Conservation (phyloP, 2,888 invertebrate genomes). For the Syrphus vitripennis region DNA sequence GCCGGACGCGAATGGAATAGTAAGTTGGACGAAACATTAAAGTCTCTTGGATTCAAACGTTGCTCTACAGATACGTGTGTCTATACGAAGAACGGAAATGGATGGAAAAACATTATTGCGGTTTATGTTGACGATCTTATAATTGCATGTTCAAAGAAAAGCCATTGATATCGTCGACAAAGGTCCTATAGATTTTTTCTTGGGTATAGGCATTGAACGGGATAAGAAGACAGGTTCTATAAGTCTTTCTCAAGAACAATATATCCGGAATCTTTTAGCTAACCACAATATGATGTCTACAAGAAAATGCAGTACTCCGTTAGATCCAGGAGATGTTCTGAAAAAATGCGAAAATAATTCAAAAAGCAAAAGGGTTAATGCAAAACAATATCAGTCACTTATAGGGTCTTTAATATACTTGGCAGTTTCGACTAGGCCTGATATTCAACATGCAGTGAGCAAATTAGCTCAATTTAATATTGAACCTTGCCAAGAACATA, state of each 20-base stretch:
- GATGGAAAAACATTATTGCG: not conserved
- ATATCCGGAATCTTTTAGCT: not conserved
- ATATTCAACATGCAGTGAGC: no score
- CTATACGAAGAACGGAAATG: not conserved
- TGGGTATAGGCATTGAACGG: not conserved
- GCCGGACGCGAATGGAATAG: no score
- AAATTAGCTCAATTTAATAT: no score
- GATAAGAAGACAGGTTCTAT: not conserved
- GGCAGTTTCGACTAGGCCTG: no score
- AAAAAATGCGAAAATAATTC: not conserved
- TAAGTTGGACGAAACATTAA: no score
- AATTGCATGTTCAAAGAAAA: no score
- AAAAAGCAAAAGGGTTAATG: not conserved
- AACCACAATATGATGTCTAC: conserved; percentile 19
- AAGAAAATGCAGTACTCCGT: conserved; percentile 18
- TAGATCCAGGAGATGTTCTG: conserved; percentile 1
- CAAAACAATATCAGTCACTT: no score
- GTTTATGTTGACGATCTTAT: not conserved
- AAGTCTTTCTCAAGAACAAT: no score
- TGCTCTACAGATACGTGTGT: not conserved
- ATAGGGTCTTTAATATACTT: no score
- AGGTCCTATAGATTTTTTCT: not conserved
- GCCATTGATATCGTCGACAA: not conserved
- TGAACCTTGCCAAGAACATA: no score
- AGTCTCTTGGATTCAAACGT: no score